Evolutionary conservation across 2,888 invertebrate genomes (phyloP).

Genomic region (Vannuccia rotundouncinata): DNA sequence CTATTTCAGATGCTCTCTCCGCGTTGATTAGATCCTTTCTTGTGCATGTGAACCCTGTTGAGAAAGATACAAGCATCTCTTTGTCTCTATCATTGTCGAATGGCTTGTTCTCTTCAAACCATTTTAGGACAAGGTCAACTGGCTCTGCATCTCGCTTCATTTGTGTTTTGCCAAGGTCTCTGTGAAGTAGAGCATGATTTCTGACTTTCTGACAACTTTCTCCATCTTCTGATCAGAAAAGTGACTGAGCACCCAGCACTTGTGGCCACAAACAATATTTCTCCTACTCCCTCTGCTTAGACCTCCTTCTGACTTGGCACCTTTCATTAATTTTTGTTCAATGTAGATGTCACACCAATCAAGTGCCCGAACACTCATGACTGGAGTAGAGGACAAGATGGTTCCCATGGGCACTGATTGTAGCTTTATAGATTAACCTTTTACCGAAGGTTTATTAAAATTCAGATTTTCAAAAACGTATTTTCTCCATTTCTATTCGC

Average conservation of each 20-base stretch:
- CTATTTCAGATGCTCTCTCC: slow-evolving; percentile 5
- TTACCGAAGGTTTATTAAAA: not conserved
- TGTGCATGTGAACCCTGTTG: not conserved
- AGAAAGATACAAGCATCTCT: not conserved
- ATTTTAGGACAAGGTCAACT: not conserved
- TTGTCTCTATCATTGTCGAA: not conserved
- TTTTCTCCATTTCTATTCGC: not conserved
- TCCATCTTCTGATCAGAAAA: not conserved
- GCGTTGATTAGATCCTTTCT: not conserved
- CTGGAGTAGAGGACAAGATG: not conserved
- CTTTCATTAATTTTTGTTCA: not conserved
- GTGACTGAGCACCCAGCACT: slow-evolving; percentile 3
- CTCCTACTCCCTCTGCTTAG: not conserved
- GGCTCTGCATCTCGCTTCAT: slow-evolving; percentile 13
- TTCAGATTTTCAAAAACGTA: not conserved
- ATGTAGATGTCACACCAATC: not conserved
- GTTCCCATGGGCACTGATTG: not conserved
- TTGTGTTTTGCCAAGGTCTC: slow-evolving; percentile 19
- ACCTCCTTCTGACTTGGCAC: not conserved
- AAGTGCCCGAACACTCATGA: not conserved
- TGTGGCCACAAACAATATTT: not conserved
- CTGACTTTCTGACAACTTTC: not conserved
- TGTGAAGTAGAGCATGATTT: slow-evolving; percentile 1
- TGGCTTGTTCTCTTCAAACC: not conserved
- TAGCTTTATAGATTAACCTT: not conserved